phyloP scores from a whole-genome alignment of 2,113 vertebrate species.

The Strix uralensis region DNA sequence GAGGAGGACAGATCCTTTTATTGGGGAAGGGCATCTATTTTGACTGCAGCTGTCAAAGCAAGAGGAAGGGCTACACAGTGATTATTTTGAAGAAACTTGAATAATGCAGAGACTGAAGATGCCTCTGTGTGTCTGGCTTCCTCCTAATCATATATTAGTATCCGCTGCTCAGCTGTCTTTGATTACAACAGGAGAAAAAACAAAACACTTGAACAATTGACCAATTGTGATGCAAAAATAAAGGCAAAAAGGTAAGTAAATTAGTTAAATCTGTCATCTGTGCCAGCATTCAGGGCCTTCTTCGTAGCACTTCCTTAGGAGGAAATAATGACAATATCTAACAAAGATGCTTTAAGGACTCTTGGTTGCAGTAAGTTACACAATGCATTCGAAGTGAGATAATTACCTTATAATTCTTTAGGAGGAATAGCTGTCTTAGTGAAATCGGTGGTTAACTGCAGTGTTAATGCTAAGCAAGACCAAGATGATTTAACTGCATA shows the following conservation, averaged over 20 bases:
- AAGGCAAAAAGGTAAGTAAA: not conserved
- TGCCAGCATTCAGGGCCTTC: not conserved
- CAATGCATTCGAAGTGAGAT: not conserved
- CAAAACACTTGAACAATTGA: not conserved
- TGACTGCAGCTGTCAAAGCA: not conserved
- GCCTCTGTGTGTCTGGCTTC: not conserved
- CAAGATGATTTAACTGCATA: not conserved
- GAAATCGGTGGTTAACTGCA: not conserved
- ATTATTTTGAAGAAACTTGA: not conserved
- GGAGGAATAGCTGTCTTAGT: not conserved
- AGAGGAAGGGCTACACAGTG: not conserved
- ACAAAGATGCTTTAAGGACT: not conserved
- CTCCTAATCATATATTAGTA: not conserved
- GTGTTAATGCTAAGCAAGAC: not conserved
- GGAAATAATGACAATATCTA: not conserved
- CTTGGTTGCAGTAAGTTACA: accelerated
- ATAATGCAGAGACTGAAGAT: not conserved
- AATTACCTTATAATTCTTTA: not conserved
- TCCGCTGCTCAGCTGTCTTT: not conserved
- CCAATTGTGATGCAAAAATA: not conserved
- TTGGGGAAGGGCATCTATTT: not conserved
- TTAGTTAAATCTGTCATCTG: not conserved
- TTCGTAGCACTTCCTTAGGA: not conserved
- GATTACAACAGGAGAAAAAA: not conserved
- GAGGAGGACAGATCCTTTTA: not conserved